These are phyloP conservation scores for Drosophila nr. perissopoda DNA, from an alignment of 2,888 invertebrate species.

Conservation along the genomic window DNA sequence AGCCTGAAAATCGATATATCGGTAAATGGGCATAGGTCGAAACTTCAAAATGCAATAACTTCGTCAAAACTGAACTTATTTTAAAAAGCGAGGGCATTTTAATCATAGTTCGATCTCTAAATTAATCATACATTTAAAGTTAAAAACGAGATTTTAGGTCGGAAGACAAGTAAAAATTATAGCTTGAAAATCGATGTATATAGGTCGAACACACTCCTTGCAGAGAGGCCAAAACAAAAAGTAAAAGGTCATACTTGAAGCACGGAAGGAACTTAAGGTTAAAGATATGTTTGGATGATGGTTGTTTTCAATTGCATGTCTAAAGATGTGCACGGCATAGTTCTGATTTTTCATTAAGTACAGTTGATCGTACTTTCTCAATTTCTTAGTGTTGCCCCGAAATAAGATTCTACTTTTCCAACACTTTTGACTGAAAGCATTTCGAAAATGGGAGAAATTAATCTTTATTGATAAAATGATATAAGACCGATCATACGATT, in stretches of 20 bases:
- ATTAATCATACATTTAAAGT: too few relatives aligned
- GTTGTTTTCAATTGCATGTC: not conserved
- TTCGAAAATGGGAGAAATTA: not conserved
- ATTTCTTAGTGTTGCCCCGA: not conserved
- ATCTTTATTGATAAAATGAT: not conserved
- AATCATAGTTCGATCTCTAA: too few relatives aligned
- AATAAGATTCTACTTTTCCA: not conserved
- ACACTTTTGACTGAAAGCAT: not conserved
- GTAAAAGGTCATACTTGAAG: not conserved
- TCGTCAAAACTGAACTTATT: rapidly evolving
- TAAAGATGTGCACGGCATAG: too few relatives aligned
- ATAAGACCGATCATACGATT: not conserved
- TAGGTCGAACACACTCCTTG: not conserved
- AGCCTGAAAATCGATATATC: too few relatives aligned
- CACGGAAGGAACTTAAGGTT: too few relatives aligned
- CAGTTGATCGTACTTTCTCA: not conserved
- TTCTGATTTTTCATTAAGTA: too few relatives aligned
- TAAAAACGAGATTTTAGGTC: too few relatives aligned
- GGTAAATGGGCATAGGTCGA: too few relatives aligned
- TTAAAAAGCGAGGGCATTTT: too few relatives aligned
- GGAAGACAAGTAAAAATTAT: too few relatives aligned
- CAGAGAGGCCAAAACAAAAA: not conserved
- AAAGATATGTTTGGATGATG: not conserved
- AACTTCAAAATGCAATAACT: too few relatives aligned
- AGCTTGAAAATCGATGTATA: too few relatives aligned